A percentile compares a stretch with the other conserved stretches of the same genome.
Evolutionary conservation across 2,797 vertebrate genomes (phyloP).

Genomic region (Gobio occitaniae): DNA sequence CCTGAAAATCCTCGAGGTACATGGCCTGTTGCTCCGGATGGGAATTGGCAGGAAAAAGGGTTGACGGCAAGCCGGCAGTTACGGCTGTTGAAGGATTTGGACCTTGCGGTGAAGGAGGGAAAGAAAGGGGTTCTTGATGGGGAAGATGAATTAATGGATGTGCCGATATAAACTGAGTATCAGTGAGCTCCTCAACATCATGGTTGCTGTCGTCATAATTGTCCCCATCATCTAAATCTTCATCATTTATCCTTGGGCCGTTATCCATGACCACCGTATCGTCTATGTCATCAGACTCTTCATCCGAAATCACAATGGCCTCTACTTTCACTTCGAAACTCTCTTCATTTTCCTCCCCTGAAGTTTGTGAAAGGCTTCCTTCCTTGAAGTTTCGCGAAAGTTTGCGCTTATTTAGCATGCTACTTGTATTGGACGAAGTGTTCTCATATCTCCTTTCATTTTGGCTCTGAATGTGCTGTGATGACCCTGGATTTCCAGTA

Average conservation of each 20-base stretch:
- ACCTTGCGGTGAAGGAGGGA: conserved; percentile 76
- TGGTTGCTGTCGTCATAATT: conserved; percentile 74
- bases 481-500: conserved; percentile 41
- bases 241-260: conserved; percentile 48
- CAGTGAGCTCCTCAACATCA: conserved; percentile 77
- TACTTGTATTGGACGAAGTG: neutral
- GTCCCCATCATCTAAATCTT: conserved; percentile 68
- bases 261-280: conserved; percentile 41
- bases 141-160: conserved; percentile 79
- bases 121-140: conserved; percentile 71
- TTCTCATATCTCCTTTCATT: neutral
- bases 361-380: conserved; percentile 1
- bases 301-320: conserved; percentile 93
- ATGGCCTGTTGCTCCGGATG: conserved; percentile 72
- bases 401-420: conserved; percentile 24
- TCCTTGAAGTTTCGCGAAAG: neutral
- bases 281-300: conserved; percentile 83
- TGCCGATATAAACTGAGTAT: conserved; percentile 76
- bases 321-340: conserved; percentile 86
- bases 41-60: conserved; percentile 64
- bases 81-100: conserved; percentile 72
- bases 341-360: conserved; percentile 48
- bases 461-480: conserved; percentile 48
- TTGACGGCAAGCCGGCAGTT: conserved; percentile 49
- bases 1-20: conserved; percentile 87